phyloP scores from a whole-genome alignment of 2,888 invertebrate species.

The Oxystoma pomonae region DNA sequence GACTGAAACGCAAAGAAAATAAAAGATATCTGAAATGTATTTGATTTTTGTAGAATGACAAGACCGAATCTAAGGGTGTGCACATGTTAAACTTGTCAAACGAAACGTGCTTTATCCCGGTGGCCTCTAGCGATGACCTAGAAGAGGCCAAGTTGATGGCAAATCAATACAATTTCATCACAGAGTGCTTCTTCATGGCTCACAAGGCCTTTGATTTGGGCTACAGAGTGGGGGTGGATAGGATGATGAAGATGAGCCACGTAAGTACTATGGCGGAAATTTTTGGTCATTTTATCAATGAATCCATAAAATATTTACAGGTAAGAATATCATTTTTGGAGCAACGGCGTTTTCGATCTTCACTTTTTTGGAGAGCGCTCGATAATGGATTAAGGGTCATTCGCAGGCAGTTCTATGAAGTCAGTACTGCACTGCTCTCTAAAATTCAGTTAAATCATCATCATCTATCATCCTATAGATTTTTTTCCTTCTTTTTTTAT shows the following conservation, averaged over 20 bases:
- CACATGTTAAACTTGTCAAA: slow-evolving; percentile 65
- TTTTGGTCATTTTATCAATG: not conserved
- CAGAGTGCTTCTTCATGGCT: slow-evolving; percentile 87
- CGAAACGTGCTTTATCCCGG: slow-evolving; percentile 79
- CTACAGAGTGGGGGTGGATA: slow-evolving; percentile 64
- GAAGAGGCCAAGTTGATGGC: slow-evolving; percentile 53
- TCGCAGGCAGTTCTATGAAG: too few species aligned
- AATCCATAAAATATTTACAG: too few species aligned
- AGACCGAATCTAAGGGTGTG: slow-evolving; percentile 58
- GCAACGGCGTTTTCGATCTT: too few species aligned
- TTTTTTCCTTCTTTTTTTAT: too few species aligned
- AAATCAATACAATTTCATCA: slow-evolving; percentile 73
- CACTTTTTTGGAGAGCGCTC: too few species aligned
- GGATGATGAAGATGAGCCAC: slow-evolving; percentile 61
- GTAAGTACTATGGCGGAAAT: slow-evolving; percentile 30
- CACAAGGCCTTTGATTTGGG: slow-evolving; percentile 83
- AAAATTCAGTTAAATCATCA: too few species aligned
- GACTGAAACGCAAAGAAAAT: too few species aligned
- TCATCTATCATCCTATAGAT: too few species aligned
- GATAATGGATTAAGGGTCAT: too few species aligned
- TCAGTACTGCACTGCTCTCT: too few species aligned
- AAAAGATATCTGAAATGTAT: too few species aligned
- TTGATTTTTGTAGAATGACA: slow-evolving; percentile 56
- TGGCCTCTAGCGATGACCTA: slow-evolving; percentile 53
- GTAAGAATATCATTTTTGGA: too few species aligned